Evolutionary conservation across 2,113 vertebrate genomes (phyloP), one percentile per base, ranked within the genome.

Genomic region (Athene noctua): DNA sequence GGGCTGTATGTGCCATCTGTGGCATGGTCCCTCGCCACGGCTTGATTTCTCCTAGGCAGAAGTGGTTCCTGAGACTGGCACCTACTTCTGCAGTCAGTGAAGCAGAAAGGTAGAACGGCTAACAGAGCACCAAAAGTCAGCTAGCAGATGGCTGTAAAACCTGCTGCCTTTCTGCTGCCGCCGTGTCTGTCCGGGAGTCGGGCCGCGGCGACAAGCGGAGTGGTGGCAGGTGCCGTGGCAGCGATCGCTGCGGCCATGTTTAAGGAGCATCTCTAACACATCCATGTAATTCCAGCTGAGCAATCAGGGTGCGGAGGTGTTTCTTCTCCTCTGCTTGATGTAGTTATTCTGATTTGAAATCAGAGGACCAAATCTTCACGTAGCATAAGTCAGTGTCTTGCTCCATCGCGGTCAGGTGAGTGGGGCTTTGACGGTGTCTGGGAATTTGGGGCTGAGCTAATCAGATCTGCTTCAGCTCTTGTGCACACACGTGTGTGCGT

Each of bases 371-470:
- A 5, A 36, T n/a, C 42, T 82, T 74, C 18, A 4, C 36, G 38
- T 49, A 23, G 2, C 16, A 0, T 61, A 49, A 46, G 30, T 78
- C 26, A 1, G 21, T 65, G 51, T 55, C 22, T 90, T 71, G 38
- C 47, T 91, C 61, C 0, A 0, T 12, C 4, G 2, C 30, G 18
- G 42, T 34, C 20, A 21, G 63, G 23, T 1, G 1, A 49, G 8
- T 2, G 36, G 5, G 4, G 80, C 75, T 70, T 54, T 23, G 61
- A 49, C 10, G 0, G 55, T 23, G 10, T 42, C 34, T 0, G 5
- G 57, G 47, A 81, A 34, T 74, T 25, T 11, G 38, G 15, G 47
- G 34, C 72, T 68, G 73, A 88, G 80, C 59, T 92, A 25, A 1
- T n/a, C 34, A 17, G 15, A 15, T 46, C 63, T 77, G 38, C 47